phyloP scores from a whole-genome alignment of 2,888 invertebrate genomes.

The Tiliacea citrago region DNA sequence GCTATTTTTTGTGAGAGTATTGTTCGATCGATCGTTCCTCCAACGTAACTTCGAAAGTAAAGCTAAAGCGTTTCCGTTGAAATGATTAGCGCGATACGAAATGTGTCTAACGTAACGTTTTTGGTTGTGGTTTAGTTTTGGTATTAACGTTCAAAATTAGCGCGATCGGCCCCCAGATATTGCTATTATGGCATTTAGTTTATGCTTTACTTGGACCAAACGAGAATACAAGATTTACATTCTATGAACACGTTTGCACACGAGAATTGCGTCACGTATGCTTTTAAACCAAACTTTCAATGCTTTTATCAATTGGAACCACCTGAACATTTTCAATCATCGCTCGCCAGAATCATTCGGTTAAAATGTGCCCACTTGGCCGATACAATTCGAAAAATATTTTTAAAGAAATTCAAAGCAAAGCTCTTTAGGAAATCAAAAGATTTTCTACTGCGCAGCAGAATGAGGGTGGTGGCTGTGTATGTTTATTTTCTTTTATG shows the following conservation, averaged over 20 bases:
- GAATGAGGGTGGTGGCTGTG: conserved; percentile 69
- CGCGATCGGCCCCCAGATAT: no score
- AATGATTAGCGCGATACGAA: no score
- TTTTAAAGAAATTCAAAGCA: conserved; percentile 34
- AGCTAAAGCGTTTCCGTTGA: no score
- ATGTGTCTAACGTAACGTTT: no score
- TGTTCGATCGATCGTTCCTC: no score
- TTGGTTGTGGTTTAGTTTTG: no score
- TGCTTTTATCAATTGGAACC: conserved; percentile 48
- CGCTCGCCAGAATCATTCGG: conserved; percentile 44
- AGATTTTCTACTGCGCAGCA: conserved; percentile 71
- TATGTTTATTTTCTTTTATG: conserved; percentile 82
- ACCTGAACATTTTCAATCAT: conserved; percentile 60
- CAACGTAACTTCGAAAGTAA: no score
- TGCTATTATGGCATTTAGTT: conserved; percentile 33
- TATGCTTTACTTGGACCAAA: conserved; percentile 37
- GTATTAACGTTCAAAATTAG: no score
- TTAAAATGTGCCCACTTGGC: conserved; percentile 34
- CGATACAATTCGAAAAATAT: conserved; percentile 28
- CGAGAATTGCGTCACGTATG: conserved; percentile 56
- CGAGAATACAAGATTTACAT: conserved; percentile 51
- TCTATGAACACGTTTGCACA: conserved; percentile 40
- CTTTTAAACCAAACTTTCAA: conserved; percentile 50
- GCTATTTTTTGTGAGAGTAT: no score
- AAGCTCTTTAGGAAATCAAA: conserved; percentile 48